phyloP scores from a whole-genome alignment of 2,888 invertebrate species.

The Nomada fabriciana region DNA sequence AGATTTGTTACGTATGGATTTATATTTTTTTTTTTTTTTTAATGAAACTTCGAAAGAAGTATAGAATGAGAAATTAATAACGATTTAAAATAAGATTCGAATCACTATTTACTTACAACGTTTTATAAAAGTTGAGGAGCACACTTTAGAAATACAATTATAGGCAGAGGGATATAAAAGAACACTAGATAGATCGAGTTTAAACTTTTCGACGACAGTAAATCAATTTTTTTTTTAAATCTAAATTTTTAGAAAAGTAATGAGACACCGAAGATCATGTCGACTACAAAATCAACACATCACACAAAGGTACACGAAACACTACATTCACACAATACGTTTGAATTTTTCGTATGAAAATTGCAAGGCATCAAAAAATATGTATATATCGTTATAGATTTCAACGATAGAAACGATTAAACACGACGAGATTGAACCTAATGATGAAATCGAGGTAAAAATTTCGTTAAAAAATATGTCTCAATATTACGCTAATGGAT shows the following conservation, averaged over 20 bases:
- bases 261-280: constrained; percentile 16
- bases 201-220: not conserved
- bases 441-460: constrained; percentile 49
- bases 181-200: not conserved
- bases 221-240: constrained; percentile 28
- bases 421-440: not conserved
- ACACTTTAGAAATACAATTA: too few relatives aligned
- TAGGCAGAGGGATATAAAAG: not conserved
- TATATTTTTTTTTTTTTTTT: too few relatives aligned
- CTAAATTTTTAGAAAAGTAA: constrained; percentile 29
- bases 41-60: too few relatives aligned
- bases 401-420: not conserved
- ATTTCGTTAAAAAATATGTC: not conserved
- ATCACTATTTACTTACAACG: too few relatives aligned
- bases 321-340: not conserved
- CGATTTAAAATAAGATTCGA: too few relatives aligned
- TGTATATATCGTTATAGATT: constrained; percentile 32
- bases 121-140: too few relatives aligned
- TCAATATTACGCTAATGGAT: not conserved
- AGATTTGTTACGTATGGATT: too few relatives aligned
- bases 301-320: constrained; percentile 49
- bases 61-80: too few relatives aligned
- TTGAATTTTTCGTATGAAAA: not conserved
- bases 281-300: constrained; percentile 12
- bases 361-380: not conserved